A percentile compares a stretch with the other conserved stretches of the same genome.
phyloP scores from a whole-genome alignment of 2,113 vertebrate genomes.

The Xiphophorus hellerii region DNA sequence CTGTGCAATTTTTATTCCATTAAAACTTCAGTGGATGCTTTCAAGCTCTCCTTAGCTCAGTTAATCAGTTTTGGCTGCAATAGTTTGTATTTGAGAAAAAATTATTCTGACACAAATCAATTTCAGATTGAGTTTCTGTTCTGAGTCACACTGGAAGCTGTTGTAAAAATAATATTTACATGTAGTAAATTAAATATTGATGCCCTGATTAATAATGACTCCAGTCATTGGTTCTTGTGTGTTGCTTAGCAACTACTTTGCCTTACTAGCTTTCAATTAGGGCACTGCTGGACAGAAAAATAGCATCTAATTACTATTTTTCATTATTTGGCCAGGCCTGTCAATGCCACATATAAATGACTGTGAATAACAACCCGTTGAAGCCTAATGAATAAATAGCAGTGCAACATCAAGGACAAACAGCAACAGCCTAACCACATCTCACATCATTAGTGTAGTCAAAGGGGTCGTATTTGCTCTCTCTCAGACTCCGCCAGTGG shows the following conservation, averaged over 20 bases:
- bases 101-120: slow-evolving; percentile 33
- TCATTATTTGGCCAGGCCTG: slow-evolving; percentile 37
- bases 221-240: slow-evolving; percentile 22
- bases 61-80: slow-evolving; percentile 34
- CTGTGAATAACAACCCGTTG: slow-evolving; percentile 23
- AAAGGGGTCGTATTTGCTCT: slow-evolving; percentile 81
- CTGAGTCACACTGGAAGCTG: slow-evolving; percentile 38
- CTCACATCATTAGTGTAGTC: slow-evolving; percentile 75
- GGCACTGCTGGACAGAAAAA: slow-evolving; percentile 52
- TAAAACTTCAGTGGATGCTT: slow-evolving; percentile 1
- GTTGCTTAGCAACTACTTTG: slow-evolving; percentile 63
- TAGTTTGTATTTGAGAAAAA: slow-evolving; percentile 27
- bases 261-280: slow-evolving; percentile 59
- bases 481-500: slow-evolving; percentile 73
- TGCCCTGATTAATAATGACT: slow-evolving; percentile 34
- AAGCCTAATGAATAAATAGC: slow-evolving; percentile 25
- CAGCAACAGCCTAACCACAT: not conserved
- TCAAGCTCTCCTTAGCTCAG: slow-evolving; percentile 5
- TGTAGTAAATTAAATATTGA: slow-evolving; percentile 66
- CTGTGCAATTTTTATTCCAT: slow-evolving; percentile 10
- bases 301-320: slow-evolving; percentile 54
- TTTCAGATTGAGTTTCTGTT: slow-evolving; percentile 53
- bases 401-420: slow-evolving; percentile 33
- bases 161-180: slow-evolving; percentile 39
- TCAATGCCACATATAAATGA: slow-evolving; percentile 26